These are phyloP conservation scores for Aphelenchoides avenae DNA, from an alignment of 1,140 invertebrate species.

Conservation along the genomic window DNA sequence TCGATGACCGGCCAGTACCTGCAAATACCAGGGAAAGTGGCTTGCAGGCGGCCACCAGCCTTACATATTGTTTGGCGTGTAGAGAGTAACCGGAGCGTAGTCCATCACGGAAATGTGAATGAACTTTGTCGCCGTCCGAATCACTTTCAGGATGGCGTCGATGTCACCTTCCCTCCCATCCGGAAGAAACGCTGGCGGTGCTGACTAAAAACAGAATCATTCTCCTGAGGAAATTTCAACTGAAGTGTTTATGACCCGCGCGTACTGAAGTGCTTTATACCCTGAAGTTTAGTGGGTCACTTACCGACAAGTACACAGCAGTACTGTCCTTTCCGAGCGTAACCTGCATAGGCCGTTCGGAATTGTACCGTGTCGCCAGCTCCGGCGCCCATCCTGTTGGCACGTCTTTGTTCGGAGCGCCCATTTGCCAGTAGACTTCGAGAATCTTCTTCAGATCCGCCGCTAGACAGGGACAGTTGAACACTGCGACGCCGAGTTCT, in stretches of 20 bases:
- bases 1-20: constrained; percentile 88
- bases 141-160: constrained; percentile 75
- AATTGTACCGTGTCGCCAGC: constrained; percentile 71
- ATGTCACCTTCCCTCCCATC: constrained; percentile 75
- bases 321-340: constrained; percentile 63
- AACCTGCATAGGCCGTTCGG: constrained; percentile 70
- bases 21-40: constrained; percentile 21
- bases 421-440: constrained; percentile 80
- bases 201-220: constrained; percentile 69
- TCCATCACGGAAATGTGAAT: constrained; percentile 82
- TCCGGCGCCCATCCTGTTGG: constrained; percentile 68
- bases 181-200: constrained; percentile 78
- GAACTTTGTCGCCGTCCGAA: constrained; percentile 75
- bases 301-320: constrained; percentile 71
- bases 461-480: constrained; percentile 77
- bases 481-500: constrained; percentile 77
- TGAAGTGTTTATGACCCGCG: neutral
- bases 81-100: constrained; percentile 76
- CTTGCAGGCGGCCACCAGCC: neutral
- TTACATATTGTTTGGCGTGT: constrained; percentile 53
- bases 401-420: constrained; percentile 61
- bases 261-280: neutral
- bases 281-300: constrained; percentile 54
- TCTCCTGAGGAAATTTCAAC: neutral
- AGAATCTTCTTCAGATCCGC: constrained; percentile 83